These are phyloP conservation scores for Temnothorax nylanderi DNA, from an alignment of 1,140 invertebrate species.

Conservation along the genomic window DNA sequence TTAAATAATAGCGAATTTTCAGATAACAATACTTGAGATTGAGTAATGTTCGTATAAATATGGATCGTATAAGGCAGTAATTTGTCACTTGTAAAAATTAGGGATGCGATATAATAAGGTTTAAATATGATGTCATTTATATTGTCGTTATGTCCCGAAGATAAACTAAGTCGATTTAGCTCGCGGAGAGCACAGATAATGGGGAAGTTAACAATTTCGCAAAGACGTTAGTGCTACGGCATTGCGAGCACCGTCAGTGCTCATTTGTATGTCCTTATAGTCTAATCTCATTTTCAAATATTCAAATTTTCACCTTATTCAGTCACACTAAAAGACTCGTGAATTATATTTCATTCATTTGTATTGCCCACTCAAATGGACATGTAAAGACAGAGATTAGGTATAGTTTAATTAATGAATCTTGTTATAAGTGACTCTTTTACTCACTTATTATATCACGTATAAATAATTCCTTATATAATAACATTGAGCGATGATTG, in stretches of 20 bases:
- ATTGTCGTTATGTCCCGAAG: slow-evolving; percentile 25
- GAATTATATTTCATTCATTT: slow-evolving; percentile 12
- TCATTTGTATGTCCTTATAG: slow-evolving; percentile 39
- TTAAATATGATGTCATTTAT: slow-evolving; percentile 59
- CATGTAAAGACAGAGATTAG: not conserved
- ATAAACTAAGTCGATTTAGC: slow-evolving; percentile 30
- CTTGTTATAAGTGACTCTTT: not conserved
- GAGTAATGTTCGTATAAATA: not conserved
- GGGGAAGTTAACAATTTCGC: slow-evolving; percentile 52
- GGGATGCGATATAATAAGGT: slow-evolving; percentile 52
- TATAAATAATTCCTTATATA: not conserved
- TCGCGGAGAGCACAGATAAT: slow-evolving; percentile 8
- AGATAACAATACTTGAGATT: slow-evolving; percentile 10
- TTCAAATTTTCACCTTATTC: slow-evolving; percentile 44
- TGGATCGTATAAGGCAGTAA: slow-evolving; percentile 30
- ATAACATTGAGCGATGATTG: not conserved
- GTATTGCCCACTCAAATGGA: not conserved
- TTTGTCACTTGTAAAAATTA: slow-evolving; percentile 43
- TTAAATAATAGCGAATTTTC: slow-evolving; percentile 5
- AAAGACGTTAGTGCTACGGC: slow-evolving; percentile 30
- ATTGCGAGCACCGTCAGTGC: not conserved
- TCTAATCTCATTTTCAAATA: not conserved
- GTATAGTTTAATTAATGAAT: not conserved
- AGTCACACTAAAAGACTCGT: not conserved
- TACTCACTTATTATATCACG: not conserved